Evolutionary conservation across 2,888 invertebrate species (phyloP), one percentile per base, ranked within the genome.

Genomic region (Microctonus brassicae): DNA sequence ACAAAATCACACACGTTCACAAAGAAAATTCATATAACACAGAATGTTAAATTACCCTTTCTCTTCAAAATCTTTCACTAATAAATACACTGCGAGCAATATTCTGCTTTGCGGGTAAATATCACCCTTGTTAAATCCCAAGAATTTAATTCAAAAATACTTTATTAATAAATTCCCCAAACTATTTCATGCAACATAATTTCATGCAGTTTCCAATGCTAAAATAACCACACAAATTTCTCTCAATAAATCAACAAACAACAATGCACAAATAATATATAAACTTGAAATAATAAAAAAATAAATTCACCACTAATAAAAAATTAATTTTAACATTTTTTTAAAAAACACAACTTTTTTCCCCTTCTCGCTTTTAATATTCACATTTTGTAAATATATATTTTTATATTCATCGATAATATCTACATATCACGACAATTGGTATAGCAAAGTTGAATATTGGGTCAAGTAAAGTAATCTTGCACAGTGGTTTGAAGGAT

Each of bases 381-480:
- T 7, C 29, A 5, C 3, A 3, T 29, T 29, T 5, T 20, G 17
- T 47, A 17, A 5, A 20, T 47, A n/a, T 17, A 47, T 17, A 17
- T 47, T 5, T 17, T 7, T 20, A 47, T 20, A 47, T 20, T 47
- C 17, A 47, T 47, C 17, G 47, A 47, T 20, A 47, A 47, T 20
- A 47, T 17, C 17, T 17, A 39, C n/a, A n/a, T n/a, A 24, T 62
- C 47, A 66, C 39, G 53, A 42, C 17, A 20, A 36, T 36, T 0
- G 10, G 24, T 29, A 13, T 55, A 55, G 11, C 34, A 36, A 55
- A 22, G 34, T 24, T 47, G 57, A 72, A 71, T 74, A 74, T 72
- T 76, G 71, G 74, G 69, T 70, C 53, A 73, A 69, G 70, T 65
- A 65, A 55, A 61, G 67, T 76, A 74, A 73, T 73, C 72, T 75